phyloP scores from a whole-genome alignment of 2,797 vertebrate species.

The Garrulus glandarius region DNA sequence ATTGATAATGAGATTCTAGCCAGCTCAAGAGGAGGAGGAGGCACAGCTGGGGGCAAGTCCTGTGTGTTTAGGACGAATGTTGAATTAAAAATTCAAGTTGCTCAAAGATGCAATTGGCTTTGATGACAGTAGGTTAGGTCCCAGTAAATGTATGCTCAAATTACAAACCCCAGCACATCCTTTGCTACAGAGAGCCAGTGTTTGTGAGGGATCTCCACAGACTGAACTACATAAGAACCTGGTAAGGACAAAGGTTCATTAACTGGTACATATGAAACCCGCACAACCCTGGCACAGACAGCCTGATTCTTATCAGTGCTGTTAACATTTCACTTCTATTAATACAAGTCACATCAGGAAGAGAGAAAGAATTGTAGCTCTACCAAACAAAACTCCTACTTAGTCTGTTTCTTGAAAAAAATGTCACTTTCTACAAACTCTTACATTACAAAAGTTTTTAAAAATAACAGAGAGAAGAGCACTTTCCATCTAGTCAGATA shows the following conservation, averaged over 20 bases:
- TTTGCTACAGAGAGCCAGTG: not conserved
- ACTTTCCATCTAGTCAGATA: not conserved
- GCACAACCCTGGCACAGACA: not conserved
- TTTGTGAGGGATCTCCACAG: not conserved
- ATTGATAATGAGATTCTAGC: not conserved
- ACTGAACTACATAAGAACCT: not conserved
- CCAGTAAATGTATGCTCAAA: not conserved
- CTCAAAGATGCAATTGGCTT: not conserved
- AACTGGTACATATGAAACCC: not conserved
- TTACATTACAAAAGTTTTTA: not conserved
- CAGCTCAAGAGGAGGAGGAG: not conserved
- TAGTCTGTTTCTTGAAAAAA: not conserved
- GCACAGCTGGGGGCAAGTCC: not conserved
- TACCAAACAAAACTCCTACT: not conserved
- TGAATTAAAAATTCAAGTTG: not conserved
- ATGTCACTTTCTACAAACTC: not conserved
- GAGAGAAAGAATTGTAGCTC: not conserved
- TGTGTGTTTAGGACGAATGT: not conserved
- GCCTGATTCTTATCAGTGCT: not conserved
- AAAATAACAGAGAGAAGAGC: not conserved
- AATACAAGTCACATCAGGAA: not conserved
- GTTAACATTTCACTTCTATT: not conserved
- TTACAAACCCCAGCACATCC: not conserved
- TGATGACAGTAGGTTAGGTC: not conserved
- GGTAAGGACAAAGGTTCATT: not conserved